phyloP scores from a whole-genome alignment of 2,113 vertebrate genomes.

The Zapornia atra region DNA sequence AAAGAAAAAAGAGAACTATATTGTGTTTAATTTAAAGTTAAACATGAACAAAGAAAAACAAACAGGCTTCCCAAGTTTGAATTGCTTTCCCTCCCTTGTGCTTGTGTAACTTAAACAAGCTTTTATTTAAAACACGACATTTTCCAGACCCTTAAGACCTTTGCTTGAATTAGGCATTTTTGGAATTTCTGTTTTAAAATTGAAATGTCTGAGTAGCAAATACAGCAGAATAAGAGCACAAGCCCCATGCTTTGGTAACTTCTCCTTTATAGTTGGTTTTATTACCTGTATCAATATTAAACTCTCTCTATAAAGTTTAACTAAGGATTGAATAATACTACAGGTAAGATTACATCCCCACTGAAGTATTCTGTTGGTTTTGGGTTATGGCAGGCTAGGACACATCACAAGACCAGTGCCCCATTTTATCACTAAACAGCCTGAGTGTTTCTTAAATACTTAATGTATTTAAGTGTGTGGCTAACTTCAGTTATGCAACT shows the following conservation, averaged over 20 bases:
- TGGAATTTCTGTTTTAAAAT: constrained; percentile 35
- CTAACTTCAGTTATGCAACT: neutral
- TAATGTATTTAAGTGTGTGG: neutral
- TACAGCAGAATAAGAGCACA: neutral
- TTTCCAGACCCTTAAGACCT: neutral
- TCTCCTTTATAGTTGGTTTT: neutral
- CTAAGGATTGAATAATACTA: neutral
- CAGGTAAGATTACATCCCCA: neutral
- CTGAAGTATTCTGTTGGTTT: neutral
- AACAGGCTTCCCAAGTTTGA: neutral
- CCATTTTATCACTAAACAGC: neutral
- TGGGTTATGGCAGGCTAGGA: neutral
- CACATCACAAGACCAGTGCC: neutral
- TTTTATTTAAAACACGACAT: constrained; percentile 61
- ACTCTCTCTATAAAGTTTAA: neutral
- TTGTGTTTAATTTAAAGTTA: constrained; percentile 25
- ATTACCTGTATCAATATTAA: neutral
- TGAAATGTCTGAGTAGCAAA: constrained; percentile 22
- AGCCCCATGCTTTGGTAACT: neutral
- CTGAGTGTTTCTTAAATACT: neutral
- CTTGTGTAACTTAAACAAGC: constrained; percentile 12
- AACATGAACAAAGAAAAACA: constrained; percentile 38
- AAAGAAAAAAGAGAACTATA: no score
- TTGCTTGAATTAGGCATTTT: constrained; percentile 40
- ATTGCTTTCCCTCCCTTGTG: neutral